Evolutionary conservation across 1,140 invertebrate genomes (phyloP).

Genomic region (Drosophila busckii): DNA sequence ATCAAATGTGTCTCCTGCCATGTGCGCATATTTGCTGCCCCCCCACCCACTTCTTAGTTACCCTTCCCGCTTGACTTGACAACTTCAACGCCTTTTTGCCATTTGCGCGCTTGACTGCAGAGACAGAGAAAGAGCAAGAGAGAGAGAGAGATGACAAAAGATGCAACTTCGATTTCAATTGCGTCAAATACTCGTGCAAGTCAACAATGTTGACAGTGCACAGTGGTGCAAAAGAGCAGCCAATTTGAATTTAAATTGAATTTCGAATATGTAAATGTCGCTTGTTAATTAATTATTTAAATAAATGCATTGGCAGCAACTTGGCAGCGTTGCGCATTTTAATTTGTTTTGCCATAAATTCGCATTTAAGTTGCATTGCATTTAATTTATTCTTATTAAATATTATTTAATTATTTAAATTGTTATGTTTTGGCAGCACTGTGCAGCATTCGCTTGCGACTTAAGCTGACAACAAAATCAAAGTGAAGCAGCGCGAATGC

Average conservation of each 20-base stretch:
- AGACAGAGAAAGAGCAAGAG: background rate
- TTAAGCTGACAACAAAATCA: too few relatives aligned
- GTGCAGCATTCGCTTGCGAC: background rate
- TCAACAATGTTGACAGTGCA: slow-evolving; percentile 41
- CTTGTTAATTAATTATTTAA: too few relatives aligned
- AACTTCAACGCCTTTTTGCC: slow-evolving; percentile 21
- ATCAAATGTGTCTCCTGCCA: slow-evolving; percentile 42
- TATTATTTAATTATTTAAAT: too few relatives aligned
- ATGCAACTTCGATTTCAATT: slow-evolving; percentile 70
- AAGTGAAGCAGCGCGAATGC: background rate
- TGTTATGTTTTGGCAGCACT: too few relatives aligned
- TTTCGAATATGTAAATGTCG: too few relatives aligned
- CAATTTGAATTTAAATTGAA: too few relatives aligned
- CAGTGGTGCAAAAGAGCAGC: too few relatives aligned
- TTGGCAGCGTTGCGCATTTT: too few relatives aligned
- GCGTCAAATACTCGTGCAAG: slow-evolving; percentile 64
- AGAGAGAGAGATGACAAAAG: slow-evolving; percentile 17
- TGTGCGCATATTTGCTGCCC: slow-evolving; percentile 43
- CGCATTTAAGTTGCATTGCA: too few relatives aligned
- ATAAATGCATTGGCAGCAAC: too few relatives aligned
- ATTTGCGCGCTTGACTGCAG: slow-evolving; percentile 5
- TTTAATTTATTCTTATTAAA: too few relatives aligned
- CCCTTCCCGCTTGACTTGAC: background rate
- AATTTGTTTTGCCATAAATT: too few relatives aligned
- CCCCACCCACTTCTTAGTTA: slow-evolving; percentile 10